These are phyloP conservation scores for Minunthozetes semirufus DNA, from an alignment of 2,888 invertebrate genomes.

Conservation along the genomic window DNA sequence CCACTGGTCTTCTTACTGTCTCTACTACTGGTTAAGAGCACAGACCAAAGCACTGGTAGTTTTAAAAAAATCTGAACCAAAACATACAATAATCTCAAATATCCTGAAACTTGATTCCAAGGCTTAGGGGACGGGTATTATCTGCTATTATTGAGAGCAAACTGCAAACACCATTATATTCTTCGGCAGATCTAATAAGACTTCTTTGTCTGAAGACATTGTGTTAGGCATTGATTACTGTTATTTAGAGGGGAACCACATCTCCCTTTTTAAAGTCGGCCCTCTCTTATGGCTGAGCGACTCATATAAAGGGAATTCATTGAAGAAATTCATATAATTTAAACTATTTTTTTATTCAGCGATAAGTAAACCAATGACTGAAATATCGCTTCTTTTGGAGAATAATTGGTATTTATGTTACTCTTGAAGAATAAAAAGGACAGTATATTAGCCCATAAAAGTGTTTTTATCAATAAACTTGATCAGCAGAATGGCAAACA, in stretches of 20 bases:
- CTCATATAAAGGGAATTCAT: not conserved
- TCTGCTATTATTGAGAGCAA: no score
- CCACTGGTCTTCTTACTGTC: not conserved
- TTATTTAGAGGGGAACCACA: not conserved
- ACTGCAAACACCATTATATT: not conserved
- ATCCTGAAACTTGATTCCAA: slow-evolving; percentile 5
- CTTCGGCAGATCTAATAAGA: not conserved
- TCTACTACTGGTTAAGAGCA: not conserved
- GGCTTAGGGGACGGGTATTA: no score
- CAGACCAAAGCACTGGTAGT: not conserved
- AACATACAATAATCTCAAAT: slow-evolving; percentile 7
- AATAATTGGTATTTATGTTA: no score
- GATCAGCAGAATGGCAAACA: no score
- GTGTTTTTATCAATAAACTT: no score
- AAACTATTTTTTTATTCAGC: no score
- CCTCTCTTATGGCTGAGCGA: not conserved
- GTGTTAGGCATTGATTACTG: not conserved
- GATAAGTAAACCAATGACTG: no score
- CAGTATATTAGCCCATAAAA: no score
- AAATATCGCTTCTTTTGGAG: no score
- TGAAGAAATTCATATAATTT: no score
- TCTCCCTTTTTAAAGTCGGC: not conserved
- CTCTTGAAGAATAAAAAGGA: no score
- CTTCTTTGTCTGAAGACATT: not conserved
- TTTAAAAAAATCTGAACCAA: not conserved